phyloP scores from a whole-genome alignment of 2,888 invertebrate genomes.

The Elaeidobius kamerunicus region DNA sequence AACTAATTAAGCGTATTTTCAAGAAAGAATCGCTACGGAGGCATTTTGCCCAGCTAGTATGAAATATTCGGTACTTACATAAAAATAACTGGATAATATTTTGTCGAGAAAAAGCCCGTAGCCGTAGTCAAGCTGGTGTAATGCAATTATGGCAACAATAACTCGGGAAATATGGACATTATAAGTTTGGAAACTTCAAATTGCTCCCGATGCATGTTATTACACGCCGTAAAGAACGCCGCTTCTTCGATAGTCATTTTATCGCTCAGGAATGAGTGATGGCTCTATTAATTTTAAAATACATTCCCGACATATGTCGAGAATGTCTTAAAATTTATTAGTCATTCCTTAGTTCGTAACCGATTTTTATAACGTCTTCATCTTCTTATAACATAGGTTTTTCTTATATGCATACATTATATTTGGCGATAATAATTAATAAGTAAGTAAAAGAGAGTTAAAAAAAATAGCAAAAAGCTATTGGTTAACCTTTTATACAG shows the following conservation, averaged over 20 bases:
- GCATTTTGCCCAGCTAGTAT: conserved; percentile 25
- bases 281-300: conserved; percentile 11
- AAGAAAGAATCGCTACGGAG: conserved; percentile 8
- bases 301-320: not conserved
- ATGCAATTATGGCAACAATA: conserved; percentile 31
- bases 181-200: conserved; percentile 23
- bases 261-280: conserved; percentile 9
- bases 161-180: conserved; percentile 22
- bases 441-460: no score
- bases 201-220: conserved; percentile 24
- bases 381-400: no score
- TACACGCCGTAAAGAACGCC: conserved; percentile 23
- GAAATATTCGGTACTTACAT: conserved; percentile 33
- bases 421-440: no score
- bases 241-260: conserved; percentile 14
- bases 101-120: conserved; percentile 28
- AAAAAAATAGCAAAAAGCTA: no score
- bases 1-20: no score
- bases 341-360: no score
- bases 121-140: conserved; percentile 25
- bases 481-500: no score
- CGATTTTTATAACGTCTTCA: no score
- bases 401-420: no score
- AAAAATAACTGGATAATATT: conserved; percentile 31
- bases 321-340: no score